Base-by-base conservation (phyloP, 2,888 invertebrate genomes). In the Thumatha senex region DNA sequence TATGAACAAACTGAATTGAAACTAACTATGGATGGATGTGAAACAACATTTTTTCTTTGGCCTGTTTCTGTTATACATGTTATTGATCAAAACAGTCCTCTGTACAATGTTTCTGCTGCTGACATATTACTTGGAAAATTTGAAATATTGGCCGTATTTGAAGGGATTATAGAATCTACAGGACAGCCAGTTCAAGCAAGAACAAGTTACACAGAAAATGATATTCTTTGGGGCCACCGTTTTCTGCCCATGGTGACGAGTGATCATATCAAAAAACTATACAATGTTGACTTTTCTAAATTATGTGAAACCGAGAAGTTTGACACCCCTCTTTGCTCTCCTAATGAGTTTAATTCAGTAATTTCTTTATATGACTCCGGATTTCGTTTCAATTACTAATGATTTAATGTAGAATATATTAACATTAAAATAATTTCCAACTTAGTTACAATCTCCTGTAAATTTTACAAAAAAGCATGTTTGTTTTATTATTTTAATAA, bases 31-130 rank as follows among this genome's bases (percentile, higher is more conserved):
- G 97, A 98, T 74, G 96, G 96, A 18, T 97, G 97, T 68, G 95
- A 96, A 59, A 96, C 97, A 8, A 92, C 98, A 5, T 98, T 99
- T 88, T 97, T 99, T 76, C 96, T 99, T 55, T 99, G 99, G 99
- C 99, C 99, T 0, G 95, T 98, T 79, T 96, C 97, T 7, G 95
- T 98, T 29, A 96, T 97, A 13, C 99, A 99, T 80, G 93, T 94
- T 55, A 99, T 99, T 67, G 96, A 98, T 78, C 94, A 93, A 50
- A 86, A 89, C 0, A 98, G 98, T 67, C 99, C 99, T 0, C 93
- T 99, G 29, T 99, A 96, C 86, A 93, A 95, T 63, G 93, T 98
- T 84, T 96, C 97, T 1, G 98, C 98, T 0, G 95, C 96, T 39
- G 98, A 98, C 82, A 93, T 99, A 75, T 93, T 97, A 39, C 93